Evolutionary conservation across 2,113 vertebrate genomes (phyloP).

Genomic region (Acinonyx jubatus): DNA sequence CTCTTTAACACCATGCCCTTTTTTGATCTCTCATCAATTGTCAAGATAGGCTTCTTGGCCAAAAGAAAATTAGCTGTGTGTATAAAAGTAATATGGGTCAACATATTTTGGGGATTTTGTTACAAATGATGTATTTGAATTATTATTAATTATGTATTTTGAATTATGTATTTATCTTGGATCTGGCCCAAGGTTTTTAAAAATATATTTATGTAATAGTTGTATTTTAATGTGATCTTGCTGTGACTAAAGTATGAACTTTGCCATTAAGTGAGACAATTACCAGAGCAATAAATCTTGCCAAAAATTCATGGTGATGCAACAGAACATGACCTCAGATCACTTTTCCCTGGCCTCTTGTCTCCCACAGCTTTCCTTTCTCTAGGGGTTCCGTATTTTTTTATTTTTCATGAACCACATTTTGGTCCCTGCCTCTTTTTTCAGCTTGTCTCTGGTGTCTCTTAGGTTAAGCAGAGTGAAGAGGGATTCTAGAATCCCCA

Average conservation of each 20-base stretch:
- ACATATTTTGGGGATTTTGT: neutral
- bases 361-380: neutral
- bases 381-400: neutral
- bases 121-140: no score
- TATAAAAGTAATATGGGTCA: neutral
- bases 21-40: neutral
- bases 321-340: neutral
- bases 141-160: no score
- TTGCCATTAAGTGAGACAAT: neutral
- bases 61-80: neutral
- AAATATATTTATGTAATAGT: neutral
- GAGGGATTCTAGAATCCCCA: neutral
- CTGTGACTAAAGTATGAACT: neutral
- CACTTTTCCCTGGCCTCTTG: neutral
- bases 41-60: neutral
- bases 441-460: neutral
- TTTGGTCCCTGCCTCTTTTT: neutral
- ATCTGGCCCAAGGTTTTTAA: neutral
- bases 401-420: neutral
- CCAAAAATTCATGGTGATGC: neutral
- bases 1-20: neutral
- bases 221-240: conserved; percentile 15
- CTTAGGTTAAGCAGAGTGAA: neutral
- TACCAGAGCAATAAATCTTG: neutral
- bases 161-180: neutral